phyloP scores from a whole-genome alignment of 2,888 invertebrate genomes.

The Aphodius sticticus region DNA sequence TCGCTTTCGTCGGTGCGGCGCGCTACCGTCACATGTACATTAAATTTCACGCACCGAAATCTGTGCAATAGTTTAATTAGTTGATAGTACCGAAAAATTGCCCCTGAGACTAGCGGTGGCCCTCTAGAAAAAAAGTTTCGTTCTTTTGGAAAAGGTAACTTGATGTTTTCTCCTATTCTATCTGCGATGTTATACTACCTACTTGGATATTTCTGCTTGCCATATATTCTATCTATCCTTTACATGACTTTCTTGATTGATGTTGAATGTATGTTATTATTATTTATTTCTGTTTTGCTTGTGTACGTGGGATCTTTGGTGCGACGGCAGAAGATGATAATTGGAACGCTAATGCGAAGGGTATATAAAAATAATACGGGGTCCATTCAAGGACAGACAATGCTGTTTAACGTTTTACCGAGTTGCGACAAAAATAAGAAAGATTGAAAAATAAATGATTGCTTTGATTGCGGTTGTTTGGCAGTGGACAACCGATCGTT shows the following conservation, averaged over 20 bases:
- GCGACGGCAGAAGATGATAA: not conserved
- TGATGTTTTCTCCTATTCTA: constrained; percentile 4
- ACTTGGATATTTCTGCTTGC: not conserved
- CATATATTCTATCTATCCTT: not conserved
- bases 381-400: not conserved
- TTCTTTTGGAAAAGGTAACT: constrained; percentile 4
- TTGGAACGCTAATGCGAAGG: not conserved
- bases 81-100: not conserved
- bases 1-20: not conserved
- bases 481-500: not conserved
- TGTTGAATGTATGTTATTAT: constrained; percentile 4
- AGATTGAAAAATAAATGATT: not conserved
- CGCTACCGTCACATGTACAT: not conserved
- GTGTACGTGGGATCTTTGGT: not conserved
- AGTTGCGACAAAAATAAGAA: not conserved
- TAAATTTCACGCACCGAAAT: not conserved
- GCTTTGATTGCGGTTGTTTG: not conserved
- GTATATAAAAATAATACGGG: not conserved
- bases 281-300: not conserved
- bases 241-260: not conserved
- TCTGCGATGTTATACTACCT: not conserved
- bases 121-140: not conserved
- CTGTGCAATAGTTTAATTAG: not conserved
- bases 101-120: not conserved
- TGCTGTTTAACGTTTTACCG: not conserved